Evolutionary conservation across 2,113 vertebrate genomes (phyloP), one percentile per base, ranked within the genome.

Genomic region (Mola mola): DNA sequence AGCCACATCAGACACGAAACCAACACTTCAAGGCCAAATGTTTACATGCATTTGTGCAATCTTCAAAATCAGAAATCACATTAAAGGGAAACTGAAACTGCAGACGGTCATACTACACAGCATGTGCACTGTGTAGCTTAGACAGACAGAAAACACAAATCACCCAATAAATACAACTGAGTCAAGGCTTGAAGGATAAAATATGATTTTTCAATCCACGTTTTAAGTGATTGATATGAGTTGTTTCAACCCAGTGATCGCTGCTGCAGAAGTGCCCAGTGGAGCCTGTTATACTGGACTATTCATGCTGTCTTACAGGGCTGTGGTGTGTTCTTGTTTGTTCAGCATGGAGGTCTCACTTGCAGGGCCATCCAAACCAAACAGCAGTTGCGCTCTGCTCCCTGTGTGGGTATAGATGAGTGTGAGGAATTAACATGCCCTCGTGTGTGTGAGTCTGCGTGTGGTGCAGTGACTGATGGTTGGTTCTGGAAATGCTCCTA

Each of bases 321-420:
- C 63, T 3, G 42, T 21, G 36, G 65, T 66, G 78, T 75, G 76
- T 60, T 71, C 37, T 17, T 82, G 83, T 84, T 84, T 86, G 73
- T 82, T 83, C 78, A 85, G 73, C 86, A 77, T 47, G 80, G 76
- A 90, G 85, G 85, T 84, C 84, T 58, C n/a, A 59, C 41, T 75
- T 12, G 37, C 16, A 56, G 61, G 60, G 67, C 78, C 20, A n/a
- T 87, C 82, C 82, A 89, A 89, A 79, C 77, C 79, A 88, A 89
- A 89, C 78, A 90, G 50, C 22, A 78, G 62, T 69, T 79, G 70
- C 60, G 72, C 68, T 89, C 56, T 65, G 37, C 62, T 79, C 82
- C 74, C 78, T 65, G 69, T 77, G 72, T 74, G 82, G 76, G 40
- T 24, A 44, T 48, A 31, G 53, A 72, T 55, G 57, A 81, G 66